These are phyloP conservation scores for Rhinella marina DNA, from an alignment of 2,797 vertebrate species.

Conservation along the genomic window DNA sequence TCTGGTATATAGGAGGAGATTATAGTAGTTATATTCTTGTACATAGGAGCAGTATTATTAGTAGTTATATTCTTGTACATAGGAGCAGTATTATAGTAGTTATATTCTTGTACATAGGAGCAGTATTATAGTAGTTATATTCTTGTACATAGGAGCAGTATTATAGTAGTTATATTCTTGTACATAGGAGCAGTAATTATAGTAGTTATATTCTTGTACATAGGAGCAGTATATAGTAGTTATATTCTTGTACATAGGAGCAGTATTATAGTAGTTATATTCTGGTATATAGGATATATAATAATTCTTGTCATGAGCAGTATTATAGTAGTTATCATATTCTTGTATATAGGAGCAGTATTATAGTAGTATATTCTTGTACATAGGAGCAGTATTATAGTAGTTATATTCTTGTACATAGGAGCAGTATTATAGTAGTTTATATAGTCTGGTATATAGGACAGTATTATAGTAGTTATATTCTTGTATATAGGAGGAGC, in stretches of 20 bases:
- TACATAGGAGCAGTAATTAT: slow-evolving; percentile 1
- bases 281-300: not conserved
- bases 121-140: slow-evolving; percentile 1
- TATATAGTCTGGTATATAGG: not conserved
- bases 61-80: not conserved
- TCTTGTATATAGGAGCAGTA: too few species aligned
- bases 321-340: too few species aligned
- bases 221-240: slow-evolving; percentile 3
- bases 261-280: slow-evolving; percentile 3
- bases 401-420: too few species aligned
- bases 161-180: slow-evolving; percentile 7
- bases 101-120: not conserved
- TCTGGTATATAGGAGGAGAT: not conserved
- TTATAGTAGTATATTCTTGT: too few species aligned
- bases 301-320: too few species aligned
- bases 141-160: not conserved
- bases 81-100: not conserved
- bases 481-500: not conserved
- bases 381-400: too few species aligned
- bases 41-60: not conserved
- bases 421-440: not conserved
- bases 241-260: not conserved
- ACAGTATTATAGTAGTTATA: slow-evolving; percentile 5
- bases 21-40: slow-evolving; percentile 2
- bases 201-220: not conserved